Evolutionary conservation across 2,113 vertebrate genomes (phyloP).

Genomic region (Carassius carassius): DNA sequence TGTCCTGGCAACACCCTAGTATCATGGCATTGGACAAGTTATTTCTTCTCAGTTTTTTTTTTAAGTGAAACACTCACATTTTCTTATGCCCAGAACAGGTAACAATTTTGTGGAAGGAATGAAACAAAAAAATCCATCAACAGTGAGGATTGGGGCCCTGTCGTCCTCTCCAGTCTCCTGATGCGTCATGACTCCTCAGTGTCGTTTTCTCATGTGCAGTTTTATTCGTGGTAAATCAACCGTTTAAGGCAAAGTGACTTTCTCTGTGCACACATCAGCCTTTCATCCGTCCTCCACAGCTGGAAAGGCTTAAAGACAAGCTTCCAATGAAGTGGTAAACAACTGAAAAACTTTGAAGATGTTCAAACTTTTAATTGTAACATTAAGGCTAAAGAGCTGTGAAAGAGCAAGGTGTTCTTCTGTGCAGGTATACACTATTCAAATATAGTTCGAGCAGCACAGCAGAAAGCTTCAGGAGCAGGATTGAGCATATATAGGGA

Average conservation of each 20-base stretch:
- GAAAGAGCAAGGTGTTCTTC: neutral
- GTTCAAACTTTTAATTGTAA: neutral
- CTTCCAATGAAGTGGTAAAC: neutral
- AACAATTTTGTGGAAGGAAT: neutral
- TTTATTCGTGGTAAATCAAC: neutral
- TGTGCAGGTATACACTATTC: neutral
- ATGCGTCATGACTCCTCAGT: constrained; percentile 38
- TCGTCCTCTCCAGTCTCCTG: constrained; percentile 27
- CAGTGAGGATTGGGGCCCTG: neutral
- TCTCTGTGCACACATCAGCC: neutral
- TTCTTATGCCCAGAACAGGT: neutral
- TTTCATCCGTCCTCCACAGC: constrained; percentile 38
- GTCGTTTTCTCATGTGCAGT: constrained; percentile 29
- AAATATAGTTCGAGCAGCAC: neutral
- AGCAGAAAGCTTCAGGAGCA: neutral
- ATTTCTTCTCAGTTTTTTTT: no score
- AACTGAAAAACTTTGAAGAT: neutral
- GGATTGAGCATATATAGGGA: neutral
- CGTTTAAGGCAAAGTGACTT: constrained; percentile 39
- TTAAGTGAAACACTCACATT: no score
- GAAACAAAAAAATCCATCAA: neutral
- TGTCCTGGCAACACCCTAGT: neutral
- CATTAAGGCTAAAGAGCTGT: neutral
- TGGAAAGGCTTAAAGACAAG: neutral
- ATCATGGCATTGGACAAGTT: neutral